A percentile compares a stretch with the other conserved stretches of the same genome.
Evolutionary conservation across 2,113 vertebrate species (phyloP).

Genomic region (Baryphthengus martii): DNA sequence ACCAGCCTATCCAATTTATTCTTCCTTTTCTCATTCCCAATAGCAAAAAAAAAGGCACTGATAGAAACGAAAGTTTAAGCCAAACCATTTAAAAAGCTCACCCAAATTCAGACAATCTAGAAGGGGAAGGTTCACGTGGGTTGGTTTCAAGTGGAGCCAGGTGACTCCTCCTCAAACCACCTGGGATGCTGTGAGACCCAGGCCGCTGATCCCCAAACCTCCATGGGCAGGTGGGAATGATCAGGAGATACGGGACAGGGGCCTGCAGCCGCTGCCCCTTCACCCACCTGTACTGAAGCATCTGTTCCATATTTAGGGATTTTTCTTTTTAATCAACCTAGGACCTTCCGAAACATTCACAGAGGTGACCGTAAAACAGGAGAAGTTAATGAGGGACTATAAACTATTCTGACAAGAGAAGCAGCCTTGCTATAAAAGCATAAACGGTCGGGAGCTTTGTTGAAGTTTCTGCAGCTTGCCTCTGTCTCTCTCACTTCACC

Average conservation of each 20-base stretch:
- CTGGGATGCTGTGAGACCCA: accelerated
- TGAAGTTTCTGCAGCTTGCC: not conserved
- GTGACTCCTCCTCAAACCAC: not conserved
- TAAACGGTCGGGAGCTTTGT: not conserved
- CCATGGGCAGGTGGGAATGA: not conserved
- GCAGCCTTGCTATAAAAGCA: not conserved
- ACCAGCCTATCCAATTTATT: not conserved
- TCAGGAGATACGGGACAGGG: not conserved
- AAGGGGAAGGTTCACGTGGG: not conserved
- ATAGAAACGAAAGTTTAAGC: not conserved
- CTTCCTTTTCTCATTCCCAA: not conserved
- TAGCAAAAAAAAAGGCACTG: not conserved
- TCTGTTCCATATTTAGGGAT: not conserved
- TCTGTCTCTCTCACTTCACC: not conserved
- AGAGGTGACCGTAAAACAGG: not conserved
- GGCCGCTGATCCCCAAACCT: not conserved
- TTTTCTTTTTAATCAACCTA: not conserved
- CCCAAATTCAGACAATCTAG: not conserved
- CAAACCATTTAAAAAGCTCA: not conserved
- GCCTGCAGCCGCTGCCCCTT: accelerated
- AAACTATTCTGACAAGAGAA: not conserved
- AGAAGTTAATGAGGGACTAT: not conserved
- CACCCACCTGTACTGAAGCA: not conserved
- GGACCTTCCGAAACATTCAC: not conserved
- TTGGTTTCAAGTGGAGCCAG: not conserved